Evolutionary conservation across 2,888 invertebrate species (phyloP), one percentile per base, ranked within the genome.

Genomic region (Drosophila meridiana): DNA sequence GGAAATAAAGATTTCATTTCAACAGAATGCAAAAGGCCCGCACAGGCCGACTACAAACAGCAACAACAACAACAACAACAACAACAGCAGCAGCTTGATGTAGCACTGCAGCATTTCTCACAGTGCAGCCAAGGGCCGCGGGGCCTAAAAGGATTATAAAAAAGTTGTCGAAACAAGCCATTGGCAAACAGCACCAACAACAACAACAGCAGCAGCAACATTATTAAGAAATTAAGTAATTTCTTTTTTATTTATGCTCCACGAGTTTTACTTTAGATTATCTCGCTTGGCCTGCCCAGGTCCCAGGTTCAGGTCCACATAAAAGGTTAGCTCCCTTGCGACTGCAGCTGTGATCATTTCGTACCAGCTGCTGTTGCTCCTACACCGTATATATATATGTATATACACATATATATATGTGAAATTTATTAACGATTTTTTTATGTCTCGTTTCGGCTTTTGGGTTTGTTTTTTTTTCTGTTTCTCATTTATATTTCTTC

Each of bases 1-100:
- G 91, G 91, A 91, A 89, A 90, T 90, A 89, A 89, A 89, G 89
- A 89, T 89, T 90, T 88, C 84, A 90, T 89, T 90, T 90, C 89
- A 90, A 87, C 89, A 83, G 89, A 87, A 89, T 83, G 86, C 81
- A 87, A 89, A 52, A 85, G 81, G 81, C 82, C 82, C 78, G 78
- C 78, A 80, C 78, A 77, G 66, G 66, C 77, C 28, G 73, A 62
- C 71, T 48, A 64, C 57, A 57, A 47, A 42, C 42, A 47, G 11
- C 43, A 45, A 14, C 28, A 50, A 6, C 45, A 45, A 4, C 45
- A 45, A 2, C 43, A 47, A 47, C 56, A 36, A 13, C 63, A 60
- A 52, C 62, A 70, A 42, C 63, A 61, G 58, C 58, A 62, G 43
- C 63, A 47, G 61, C 62, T 80, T 77, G 83, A 78, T 83, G 81